Evolutionary conservation across 2,888 invertebrate genomes (phyloP).

Genomic region (Synanthedon formicaeformis): DNA sequence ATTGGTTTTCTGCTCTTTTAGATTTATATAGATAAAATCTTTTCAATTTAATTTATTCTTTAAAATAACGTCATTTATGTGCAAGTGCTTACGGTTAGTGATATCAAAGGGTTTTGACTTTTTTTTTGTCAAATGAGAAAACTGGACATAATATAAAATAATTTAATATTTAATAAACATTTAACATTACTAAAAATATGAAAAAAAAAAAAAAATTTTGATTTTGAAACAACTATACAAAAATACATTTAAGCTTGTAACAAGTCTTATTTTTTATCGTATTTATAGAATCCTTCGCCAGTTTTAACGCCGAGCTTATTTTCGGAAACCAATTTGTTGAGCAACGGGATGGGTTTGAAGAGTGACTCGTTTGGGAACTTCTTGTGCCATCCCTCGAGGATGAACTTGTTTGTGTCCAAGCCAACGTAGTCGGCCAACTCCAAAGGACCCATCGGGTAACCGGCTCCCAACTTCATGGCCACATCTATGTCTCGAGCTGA

Average conservation of each 20-base stretch:
- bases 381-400: slow-evolving; percentile 82
- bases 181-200: too few species aligned
- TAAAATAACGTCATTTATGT: too few species aligned
- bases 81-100: too few species aligned
- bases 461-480: slow-evolving; percentile 91
- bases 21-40: too few species aligned
- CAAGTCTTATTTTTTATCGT: slow-evolving; percentile 49
- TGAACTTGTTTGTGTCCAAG: slow-evolving; percentile 81
- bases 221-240: not conserved
- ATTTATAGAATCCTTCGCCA: slow-evolving; percentile 89
- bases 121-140: too few species aligned
- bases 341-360: slow-evolving; percentile 56
- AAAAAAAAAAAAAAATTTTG: too few species aligned
- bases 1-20: too few species aligned
- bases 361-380: slow-evolving; percentile 49
- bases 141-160: too few species aligned
- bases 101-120: too few species aligned
- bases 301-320: slow-evolving; percentile 85
- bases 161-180: too few species aligned
- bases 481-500: slow-evolving; percentile 83
- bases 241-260: not conserved
- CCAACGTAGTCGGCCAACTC: slow-evolving; percentile 88
- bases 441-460: slow-evolving; percentile 92
- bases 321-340: slow-evolving; percentile 78
- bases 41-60: too few species aligned